These are phyloP conservation scores for Listrodromus nycthemerus DNA, from an alignment of 2,888 invertebrate species.

Conservation along the genomic window DNA sequence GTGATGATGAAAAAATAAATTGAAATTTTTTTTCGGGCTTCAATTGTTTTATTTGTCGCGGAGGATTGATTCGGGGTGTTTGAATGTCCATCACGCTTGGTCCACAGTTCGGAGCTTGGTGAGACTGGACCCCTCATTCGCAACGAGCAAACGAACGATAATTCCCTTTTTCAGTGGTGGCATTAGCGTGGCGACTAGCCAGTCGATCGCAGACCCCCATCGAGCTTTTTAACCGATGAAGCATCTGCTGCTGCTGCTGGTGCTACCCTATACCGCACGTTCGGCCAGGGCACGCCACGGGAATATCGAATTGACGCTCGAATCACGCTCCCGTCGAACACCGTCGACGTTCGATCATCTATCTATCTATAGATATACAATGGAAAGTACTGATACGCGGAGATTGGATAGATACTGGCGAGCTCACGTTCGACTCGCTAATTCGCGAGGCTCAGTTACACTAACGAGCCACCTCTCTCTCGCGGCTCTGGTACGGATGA, in stretches of 20 bases:
- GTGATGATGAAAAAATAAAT: neutral
- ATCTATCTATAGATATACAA: slow-evolving; percentile 30
- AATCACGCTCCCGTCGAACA: slow-evolving; percentile 63
- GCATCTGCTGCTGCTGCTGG: slow-evolving; percentile 46
- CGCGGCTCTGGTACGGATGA: neutral
- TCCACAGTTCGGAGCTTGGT: slow-evolving; percentile 14
- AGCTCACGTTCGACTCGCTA: slow-evolving; percentile 65
- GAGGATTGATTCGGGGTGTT: slow-evolving; percentile 2
- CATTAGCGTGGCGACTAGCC: slow-evolving; percentile 55
- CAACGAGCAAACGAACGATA: slow-evolving; percentile 39
- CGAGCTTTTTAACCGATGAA: slow-evolving; percentile 60
- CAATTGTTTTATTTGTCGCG: neutral
- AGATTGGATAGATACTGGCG: slow-evolving; percentile 40
- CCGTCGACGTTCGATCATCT: slow-evolving; percentile 53
- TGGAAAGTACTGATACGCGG: slow-evolving; percentile 13
- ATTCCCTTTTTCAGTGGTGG: slow-evolving; percentile 51
- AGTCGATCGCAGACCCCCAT: slow-evolving; percentile 32
- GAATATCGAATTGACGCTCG: slow-evolving; percentile 65
- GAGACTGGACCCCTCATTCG: slow-evolving; percentile 31
- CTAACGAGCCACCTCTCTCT: slow-evolving; percentile 45
- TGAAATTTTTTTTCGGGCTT: neutral
- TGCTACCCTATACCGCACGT: slow-evolving; percentile 34
- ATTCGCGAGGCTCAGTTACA: slow-evolving; percentile 62
- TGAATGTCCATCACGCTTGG: neutral
- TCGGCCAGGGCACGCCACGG: slow-evolving; percentile 47